Evolutionary conservation across 1,140 invertebrate genomes (phyloP).

Genomic region (Triops cancriformis): DNA sequence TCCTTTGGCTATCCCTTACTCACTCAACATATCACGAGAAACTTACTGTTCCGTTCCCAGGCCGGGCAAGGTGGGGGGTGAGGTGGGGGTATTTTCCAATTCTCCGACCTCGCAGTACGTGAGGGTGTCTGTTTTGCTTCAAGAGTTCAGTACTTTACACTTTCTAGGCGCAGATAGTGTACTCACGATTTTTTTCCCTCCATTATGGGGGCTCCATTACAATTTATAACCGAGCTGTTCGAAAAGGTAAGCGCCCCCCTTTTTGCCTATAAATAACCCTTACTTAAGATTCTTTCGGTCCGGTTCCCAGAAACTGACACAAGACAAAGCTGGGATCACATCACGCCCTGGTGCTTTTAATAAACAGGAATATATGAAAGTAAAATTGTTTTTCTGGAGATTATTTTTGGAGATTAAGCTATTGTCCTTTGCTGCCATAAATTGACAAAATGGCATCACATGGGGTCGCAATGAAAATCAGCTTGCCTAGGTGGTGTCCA

Average conservation of each 20-base stretch:
- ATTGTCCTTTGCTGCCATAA: no score
- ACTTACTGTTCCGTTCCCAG: constrained; percentile 9
- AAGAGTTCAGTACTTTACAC: background rate
- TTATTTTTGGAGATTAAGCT: no score
- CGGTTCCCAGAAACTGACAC: background rate
- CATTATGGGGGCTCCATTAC: background rate
- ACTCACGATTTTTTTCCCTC: background rate
- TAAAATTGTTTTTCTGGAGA: no score
- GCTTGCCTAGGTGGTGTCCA: no score
- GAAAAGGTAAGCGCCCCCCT: background rate
- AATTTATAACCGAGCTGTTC: background rate
- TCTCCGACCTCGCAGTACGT: background rate
- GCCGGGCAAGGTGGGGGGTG: background rate
- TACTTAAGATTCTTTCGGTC: background rate
- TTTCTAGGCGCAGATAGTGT: background rate
- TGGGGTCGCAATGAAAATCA: no score
- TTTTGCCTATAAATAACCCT: background rate
- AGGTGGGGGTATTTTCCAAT: background rate
- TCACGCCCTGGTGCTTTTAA: background rate
- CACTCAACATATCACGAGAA: background rate
- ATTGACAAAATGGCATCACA: no score
- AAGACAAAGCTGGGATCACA: background rate
- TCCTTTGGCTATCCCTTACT: background rate
- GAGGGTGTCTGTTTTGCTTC: background rate
- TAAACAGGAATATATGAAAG: no score